These are phyloP conservation scores for Charanyca ferruginea DNA, from an alignment of 2,888 invertebrate species.

Conservation along the genomic window DNA sequence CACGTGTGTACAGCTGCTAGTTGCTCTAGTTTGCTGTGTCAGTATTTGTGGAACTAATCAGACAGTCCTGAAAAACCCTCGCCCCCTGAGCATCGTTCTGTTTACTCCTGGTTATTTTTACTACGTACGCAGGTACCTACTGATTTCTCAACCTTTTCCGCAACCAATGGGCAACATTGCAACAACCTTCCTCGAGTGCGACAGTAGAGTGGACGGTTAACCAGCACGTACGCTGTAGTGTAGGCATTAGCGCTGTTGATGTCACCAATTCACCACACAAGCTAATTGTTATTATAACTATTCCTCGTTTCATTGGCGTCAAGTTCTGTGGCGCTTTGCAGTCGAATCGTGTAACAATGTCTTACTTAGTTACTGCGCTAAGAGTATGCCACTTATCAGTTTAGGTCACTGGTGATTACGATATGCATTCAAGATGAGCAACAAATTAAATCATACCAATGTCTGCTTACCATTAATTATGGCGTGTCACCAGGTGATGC, in stretches of 20 bases:
- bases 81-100: conserved; percentile 23
- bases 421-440: conserved; percentile 10
- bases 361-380: not conserved
- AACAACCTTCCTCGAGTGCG: conserved; percentile 7
- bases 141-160: too few relatives aligned
- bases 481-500: too few relatives aligned
- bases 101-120: conserved; percentile 47
- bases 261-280: too few relatives aligned
- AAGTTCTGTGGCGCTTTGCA: too few relatives aligned
- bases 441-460: conserved; percentile 13
- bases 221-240: conserved; percentile 2
- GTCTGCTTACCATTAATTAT: conserved; percentile 8
- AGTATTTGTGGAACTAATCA: too few relatives aligned
- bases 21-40: conserved; percentile 25
- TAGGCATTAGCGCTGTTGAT: conserved; percentile 27
- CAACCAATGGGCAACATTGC: not conserved
- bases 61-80: too few relatives aligned
- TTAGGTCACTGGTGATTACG: conserved; percentile 3
- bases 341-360: conserved; percentile 17
- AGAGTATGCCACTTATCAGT: not conserved
- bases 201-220: conserved; percentile 3
- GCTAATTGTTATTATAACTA: too few relatives aligned
- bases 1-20: conserved; percentile 2
- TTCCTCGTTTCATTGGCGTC: conserved; percentile 10
- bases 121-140: too few relatives aligned